phyloP scores from a whole-genome alignment of 2,797 vertebrate species.

The Potorous gilbertii region DNA sequence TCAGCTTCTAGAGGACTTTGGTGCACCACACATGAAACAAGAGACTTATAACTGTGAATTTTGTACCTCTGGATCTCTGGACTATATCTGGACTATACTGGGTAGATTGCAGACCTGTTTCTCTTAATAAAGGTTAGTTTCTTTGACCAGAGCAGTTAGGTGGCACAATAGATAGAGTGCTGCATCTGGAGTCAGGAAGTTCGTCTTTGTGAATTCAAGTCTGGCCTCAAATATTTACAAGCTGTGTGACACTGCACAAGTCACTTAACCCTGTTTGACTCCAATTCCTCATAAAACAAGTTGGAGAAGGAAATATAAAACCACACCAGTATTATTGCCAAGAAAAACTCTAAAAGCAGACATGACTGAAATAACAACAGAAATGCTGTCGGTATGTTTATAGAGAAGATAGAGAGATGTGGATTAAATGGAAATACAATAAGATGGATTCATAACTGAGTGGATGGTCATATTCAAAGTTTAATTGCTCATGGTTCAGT shows the following conservation, averaged over 20 bases:
- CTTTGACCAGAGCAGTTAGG: too few relatives aligned
- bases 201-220: too few relatives aligned
- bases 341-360: background rate
- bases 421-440: background rate
- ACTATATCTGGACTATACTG: too few relatives aligned
- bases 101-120: too few relatives aligned
- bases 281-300: background rate
- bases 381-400: background rate
- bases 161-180: too few relatives aligned
- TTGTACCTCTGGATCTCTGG: too few relatives aligned
- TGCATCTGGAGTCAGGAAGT: too few relatives aligned
- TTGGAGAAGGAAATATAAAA: background rate
- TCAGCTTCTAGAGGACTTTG: too few relatives aligned
- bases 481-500: background rate
- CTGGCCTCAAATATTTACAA: background rate
- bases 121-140: too few relatives aligned
- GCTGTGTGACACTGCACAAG: background rate
- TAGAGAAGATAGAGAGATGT: background rate
- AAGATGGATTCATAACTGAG: background rate
- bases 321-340: background rate
- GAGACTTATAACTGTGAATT: too few relatives aligned
- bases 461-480: background rate
- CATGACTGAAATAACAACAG: background rate
- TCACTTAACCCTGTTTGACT: background rate
- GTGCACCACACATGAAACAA: too few relatives aligned